Base-by-base conservation (phyloP, 2,888 invertebrate species). In the Halictus ligatus region DNA sequence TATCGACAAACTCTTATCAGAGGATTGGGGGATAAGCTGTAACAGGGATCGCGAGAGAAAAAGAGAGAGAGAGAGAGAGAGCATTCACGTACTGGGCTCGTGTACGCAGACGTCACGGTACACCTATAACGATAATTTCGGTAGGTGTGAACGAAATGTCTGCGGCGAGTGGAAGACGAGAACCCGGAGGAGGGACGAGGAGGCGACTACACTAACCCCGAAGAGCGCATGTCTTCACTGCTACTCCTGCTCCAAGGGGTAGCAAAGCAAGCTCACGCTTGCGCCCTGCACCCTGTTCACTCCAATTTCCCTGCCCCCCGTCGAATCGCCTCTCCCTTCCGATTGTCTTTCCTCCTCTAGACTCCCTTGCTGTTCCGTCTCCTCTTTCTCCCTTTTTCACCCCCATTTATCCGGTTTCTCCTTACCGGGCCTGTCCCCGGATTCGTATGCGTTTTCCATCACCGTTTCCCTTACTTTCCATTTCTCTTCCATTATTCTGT, bases 111-210 rank as follows among this genome's bases (percentile, higher is more conserved):
- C 94, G 92, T 91, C 91, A 90, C 89, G 92, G 76, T 89, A 92
- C 92, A 92, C 92, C 92, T 92, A 92, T 93, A 92, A 92, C 91
- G 92, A 93, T 93, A 92, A 93, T 93, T 92, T 93, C 86, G 91
- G 93, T 93, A 94, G 94, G 94, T 95, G 94, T 94, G 93, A 95
- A 95, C 94, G 91, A 93, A 92, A 92, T 88, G 88, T 87, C 88
- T 76, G 86, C 72, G 85, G 81, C 76, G 89, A 79, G 78, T 74
- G 81, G 73, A 82, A 80, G 89, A 81, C 74, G 69, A 58, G 80
- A 58, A 75, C 75, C 69, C 54, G 78, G 81, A 83, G 73, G 77
- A 83, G 60, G 54, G 35, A 75, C 78, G 74, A 81, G 84, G 87
- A 75, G 81, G 69, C 79, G 79, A 75, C 48, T 69, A 67, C 35